Evolutionary conservation across 1,140 invertebrate species (phyloP), one percentile per base, ranked within the genome.

Genomic region (Drosophila takahashii): DNA sequence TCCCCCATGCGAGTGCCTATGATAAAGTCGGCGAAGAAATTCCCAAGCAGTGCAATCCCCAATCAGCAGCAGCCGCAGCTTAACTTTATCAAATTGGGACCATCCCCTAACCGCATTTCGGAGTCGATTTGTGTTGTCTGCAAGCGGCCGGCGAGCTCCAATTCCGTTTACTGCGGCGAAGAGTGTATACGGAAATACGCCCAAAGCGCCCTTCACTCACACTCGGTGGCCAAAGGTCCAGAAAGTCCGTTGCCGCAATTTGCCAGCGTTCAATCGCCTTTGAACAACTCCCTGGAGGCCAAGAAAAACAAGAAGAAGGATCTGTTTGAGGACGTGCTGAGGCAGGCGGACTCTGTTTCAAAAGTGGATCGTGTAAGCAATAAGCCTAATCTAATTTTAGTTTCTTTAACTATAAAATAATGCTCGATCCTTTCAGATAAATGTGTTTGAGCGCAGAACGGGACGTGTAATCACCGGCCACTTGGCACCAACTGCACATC

Each of bases 121-220:
- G 69, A 77, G 8, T 3, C 39, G 2, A 39, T 11, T 5, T 96
- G 96, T 83, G 95, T 96, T 34, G 95, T 96, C 22, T 96, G 96
- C 81, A 96, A 96, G 84, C 96, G 95, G 83, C 92, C 95, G 76
- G 94, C 95, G 1, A 92, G 95, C 75, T 91, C 93, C 69, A 95
- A 94, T 78, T 94, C 96, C 53, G 95, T 98, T 92, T 98, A 98
- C 92, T 99, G 98, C 89, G 96, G 96, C 74, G 96, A 97, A 81
- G 94, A 94, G 10, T 98, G 98, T 89, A 97, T 98, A 79, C 93
- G 96, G 41, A 95, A 95, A 70, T 97, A 98, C 93, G 96, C 97
- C 1, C 95, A 96, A 77, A 95, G 96, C 62, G 95, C 96, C 1
- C 90, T 96, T 10, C 75, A 91, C 9, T 29, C 76, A 0, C 69